Conservation (phyloP, 2,797 vertebrate species). For the Chrysocyon brachyurus region DNA sequence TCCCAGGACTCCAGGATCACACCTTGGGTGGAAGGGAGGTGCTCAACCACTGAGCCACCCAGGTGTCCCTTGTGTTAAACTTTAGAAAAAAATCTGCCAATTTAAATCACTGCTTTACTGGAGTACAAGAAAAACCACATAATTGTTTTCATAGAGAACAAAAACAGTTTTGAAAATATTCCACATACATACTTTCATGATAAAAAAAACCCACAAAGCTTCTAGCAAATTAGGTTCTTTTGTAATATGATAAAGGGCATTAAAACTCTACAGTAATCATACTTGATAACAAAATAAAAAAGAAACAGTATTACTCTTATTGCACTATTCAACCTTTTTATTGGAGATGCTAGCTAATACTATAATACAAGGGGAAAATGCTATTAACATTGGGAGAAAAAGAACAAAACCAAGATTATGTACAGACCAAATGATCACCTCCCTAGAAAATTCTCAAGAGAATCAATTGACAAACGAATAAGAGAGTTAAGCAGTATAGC, state of each 20-base stretch:
- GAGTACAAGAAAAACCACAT: neutral
- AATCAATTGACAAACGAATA: neutral
- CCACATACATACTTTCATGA: conserved; percentile 3
- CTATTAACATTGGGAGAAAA: neutral
- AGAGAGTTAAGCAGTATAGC: neutral
- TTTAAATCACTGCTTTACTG: conserved; percentile 30
- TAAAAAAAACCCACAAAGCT: neutral
- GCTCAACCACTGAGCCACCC: no score
- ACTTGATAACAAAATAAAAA: neutral
- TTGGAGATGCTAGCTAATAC: neutral
- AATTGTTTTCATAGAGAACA: conserved; percentile 44
- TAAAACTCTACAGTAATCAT: neutral
- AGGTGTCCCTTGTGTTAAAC: neutral
- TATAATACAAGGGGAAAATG: neutral
- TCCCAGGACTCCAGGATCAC: no score
- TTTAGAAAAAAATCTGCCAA: conserved; percentile 43
- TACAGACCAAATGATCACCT: neutral
- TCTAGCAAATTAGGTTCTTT: neutral
- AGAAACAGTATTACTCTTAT: neutral
- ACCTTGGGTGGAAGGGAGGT: no score
- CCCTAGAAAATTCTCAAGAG: neutral
- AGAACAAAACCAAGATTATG: neutral
- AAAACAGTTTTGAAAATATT: conserved; percentile 54
- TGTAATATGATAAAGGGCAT: neutral
- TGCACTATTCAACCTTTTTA: neutral